Base-by-base conservation (phyloP, 2,888 invertebrate species). In the Priocnemis perturbator region DNA sequence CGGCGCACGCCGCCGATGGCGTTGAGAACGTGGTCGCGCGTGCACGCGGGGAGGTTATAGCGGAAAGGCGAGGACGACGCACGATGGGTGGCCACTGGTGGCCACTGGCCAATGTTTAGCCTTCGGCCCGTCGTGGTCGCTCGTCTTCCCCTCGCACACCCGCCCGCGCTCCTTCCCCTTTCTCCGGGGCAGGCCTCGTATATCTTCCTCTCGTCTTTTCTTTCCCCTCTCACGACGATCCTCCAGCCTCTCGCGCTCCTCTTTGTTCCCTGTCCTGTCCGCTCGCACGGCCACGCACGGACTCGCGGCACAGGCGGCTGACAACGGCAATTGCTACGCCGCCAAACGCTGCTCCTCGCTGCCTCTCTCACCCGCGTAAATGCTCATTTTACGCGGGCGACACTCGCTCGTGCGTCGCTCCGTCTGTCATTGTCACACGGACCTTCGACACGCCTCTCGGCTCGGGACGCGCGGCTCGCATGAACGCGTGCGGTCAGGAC, bases 331-430 rank as follows among this genome's bases (percentile, higher is more conserved):
- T 20, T 64, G 48, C 57, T 47, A 26, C 58, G 61, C 37, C 55
- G 55, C 63, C 50, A 67, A 55, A 48, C 26, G 37, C 17, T 3
- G n/a, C 50, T 50, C 3, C 50, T n/a, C 50, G 17, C 1, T 7
- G 14, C 17, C n/a, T 52, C 64, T 47, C 23, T 59, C 65, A 59
- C 64, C 66, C 71, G 69, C 74, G 70, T 30, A 60, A 68, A 55
- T 59, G 59, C 63, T 52, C 63, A 66, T 64, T 75, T 78, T 73
- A 74, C 77, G 67, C 74, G 68, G 64, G 64, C 56, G 70, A 55
- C 59, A 23, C 65, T 44, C 60, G 47, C 50, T 65, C 48, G 45
- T 20, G 48, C 48, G 50, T 52, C 52, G 20, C 47, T 55, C 53
- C 66, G 65, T 59, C 68, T 37, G 56, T 20, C 26, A 53, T 45